Base-by-base conservation (phyloP, 2,888 invertebrate species). In the Cantharis flavilabris region DNA sequence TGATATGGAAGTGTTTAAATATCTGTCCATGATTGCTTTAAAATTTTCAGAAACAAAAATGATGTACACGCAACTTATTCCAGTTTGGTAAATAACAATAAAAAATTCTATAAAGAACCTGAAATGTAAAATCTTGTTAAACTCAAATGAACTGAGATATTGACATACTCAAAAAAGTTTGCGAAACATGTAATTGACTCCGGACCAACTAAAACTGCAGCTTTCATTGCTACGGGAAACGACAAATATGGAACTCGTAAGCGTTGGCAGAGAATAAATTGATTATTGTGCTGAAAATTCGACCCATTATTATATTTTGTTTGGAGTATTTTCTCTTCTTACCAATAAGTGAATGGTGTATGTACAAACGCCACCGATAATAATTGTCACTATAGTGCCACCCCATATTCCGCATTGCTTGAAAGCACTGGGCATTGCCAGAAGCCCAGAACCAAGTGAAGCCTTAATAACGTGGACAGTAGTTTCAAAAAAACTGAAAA, bases 1-100 rank as follows among this genome's bases (percentile, higher is more conserved):
- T 18, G 80, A 77, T 30, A 83, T 75, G 9, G 83, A 49, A 4
- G 80, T 83, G n/a, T 80, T 67, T 4, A 83, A 82, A 79, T 1
- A 3, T 13, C 3, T 14, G 76, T 87, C 86, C 5, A 82, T 83
- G 3, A 88, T 87, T 26, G 84, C 84, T 82, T 88, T 85, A 2
- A 88, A 71, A 78, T 88, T 88, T 11, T 84, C 84, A 3, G 86
- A 87, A 1, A 88, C 87, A 87, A 98, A 99, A 0, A 98, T 96
- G 23, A 97, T 94, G 88, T 99, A 99, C 2, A 98, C 98, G 87
- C 98, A 97, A 87, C 98, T 98, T 71, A 97, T 97, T 70, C 99
- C 99, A 83, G 98, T 90, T 88, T 99, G 98, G 83, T 98, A 98
- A 75, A 97, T 91, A 80, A 98, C 87, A 3, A 96, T 90, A 84